Evolutionary conservation across 2,888 invertebrate genomes (phyloP).

Genomic region (Apodemia zela): DNA sequence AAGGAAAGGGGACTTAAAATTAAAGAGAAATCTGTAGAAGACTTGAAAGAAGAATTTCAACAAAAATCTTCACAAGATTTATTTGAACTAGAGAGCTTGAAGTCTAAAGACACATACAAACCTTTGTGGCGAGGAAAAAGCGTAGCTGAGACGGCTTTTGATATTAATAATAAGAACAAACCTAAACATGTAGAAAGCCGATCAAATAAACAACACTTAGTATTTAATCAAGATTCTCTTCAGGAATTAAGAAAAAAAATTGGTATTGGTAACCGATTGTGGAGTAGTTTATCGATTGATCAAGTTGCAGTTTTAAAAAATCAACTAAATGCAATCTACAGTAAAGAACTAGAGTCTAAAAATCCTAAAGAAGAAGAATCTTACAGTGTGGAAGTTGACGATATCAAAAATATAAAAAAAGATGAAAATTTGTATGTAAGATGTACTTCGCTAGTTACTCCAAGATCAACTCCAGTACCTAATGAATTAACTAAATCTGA

Average conservation of each 20-base stretch:
- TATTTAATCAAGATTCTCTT: slow-evolving; percentile 59
- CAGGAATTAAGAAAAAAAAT: slow-evolving; percentile 66
- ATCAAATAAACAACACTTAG: slow-evolving; percentile 40
- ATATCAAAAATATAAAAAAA: slow-evolving; percentile 49
- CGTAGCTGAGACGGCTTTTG: slow-evolving; percentile 88
- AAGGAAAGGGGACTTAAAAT: slow-evolving; percentile 87
- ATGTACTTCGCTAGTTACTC: slow-evolving; percentile 77
- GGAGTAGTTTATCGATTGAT: slow-evolving; percentile 91
- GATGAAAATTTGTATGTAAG: slow-evolving; percentile 73
- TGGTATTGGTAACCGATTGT: slow-evolving; percentile 87
- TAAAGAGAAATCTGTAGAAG: slow-evolving; percentile 93
- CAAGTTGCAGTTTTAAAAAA: slow-evolving; percentile 89
- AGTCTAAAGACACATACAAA: slow-evolving; percentile 85
- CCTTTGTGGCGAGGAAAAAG: slow-evolving; percentile 92
- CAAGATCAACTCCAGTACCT: slow-evolving; percentile 55
- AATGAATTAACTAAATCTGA: slow-evolving; percentile 74
- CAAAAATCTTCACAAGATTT: slow-evolving; percentile 79
- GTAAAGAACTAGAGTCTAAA: slow-evolving; percentile 76
- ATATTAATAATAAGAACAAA: slow-evolving; percentile 82
- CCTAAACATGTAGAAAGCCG: slow-evolving; percentile 46
- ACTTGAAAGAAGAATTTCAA: slow-evolving; percentile 88
- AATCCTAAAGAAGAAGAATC: slow-evolving; percentile 63
- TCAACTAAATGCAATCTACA: slow-evolving; percentile 90
- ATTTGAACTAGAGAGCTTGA: slow-evolving; percentile 61
- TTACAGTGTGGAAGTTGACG: slow-evolving; percentile 82